Evolutionary conservation across 2,113 vertebrate species (phyloP).

Genomic region (Arothron firmamentum): DNA sequence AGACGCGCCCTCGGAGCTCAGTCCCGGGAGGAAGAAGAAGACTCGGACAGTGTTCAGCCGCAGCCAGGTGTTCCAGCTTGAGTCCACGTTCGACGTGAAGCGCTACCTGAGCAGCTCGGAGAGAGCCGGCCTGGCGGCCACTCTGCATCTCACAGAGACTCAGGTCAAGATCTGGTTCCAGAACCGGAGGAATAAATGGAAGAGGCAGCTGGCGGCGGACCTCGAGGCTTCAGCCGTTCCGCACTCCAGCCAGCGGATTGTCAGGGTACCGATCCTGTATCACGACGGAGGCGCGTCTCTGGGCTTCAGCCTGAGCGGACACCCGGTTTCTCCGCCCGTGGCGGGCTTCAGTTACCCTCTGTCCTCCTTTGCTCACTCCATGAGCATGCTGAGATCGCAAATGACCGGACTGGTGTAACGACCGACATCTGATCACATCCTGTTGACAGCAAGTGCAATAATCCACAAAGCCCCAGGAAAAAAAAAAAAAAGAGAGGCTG

Average conservation of each 20-base stretch:
- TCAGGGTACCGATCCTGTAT: conserved; percentile 89
- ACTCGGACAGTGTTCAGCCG: conserved; percentile 88
- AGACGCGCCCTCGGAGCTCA: conserved; percentile 42
- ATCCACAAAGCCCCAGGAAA: conserved; percentile 26
- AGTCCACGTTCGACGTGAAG: conserved; percentile 87
- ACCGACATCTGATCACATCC: conserved; percentile 5
- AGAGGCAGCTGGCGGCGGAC: conserved; percentile 86
- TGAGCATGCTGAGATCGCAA: conserved; percentile 84
- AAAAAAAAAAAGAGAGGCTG: not conserved
- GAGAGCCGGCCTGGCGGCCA: conserved; percentile 81
- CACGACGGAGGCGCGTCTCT: conserved; percentile 79
- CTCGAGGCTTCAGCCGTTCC: conserved; percentile 82
- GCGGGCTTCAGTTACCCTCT: conserved; percentile 82
- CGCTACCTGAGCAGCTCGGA: conserved; percentile 88
- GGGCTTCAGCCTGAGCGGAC: conserved; percentile 76
- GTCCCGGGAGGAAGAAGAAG: conserved; percentile 80
- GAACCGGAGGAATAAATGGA: conserved; percentile 90
- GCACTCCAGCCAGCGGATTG: conserved; percentile 82
- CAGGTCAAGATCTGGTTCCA: conserved; percentile 94
- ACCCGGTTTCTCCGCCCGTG: conserved; percentile 75
- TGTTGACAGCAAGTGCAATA: conserved; percentile 61
- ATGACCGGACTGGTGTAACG: conserved; percentile 87
- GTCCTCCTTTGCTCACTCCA: conserved; percentile 81
- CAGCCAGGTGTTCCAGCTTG: conserved; percentile 87
- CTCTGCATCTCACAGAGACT: conserved; percentile 85